Evolutionary conservation across 2,797 vertebrate species (phyloP), one percentile per base, ranked within the genome.

Genomic region (Odontamblyopus rebecca): DNA sequence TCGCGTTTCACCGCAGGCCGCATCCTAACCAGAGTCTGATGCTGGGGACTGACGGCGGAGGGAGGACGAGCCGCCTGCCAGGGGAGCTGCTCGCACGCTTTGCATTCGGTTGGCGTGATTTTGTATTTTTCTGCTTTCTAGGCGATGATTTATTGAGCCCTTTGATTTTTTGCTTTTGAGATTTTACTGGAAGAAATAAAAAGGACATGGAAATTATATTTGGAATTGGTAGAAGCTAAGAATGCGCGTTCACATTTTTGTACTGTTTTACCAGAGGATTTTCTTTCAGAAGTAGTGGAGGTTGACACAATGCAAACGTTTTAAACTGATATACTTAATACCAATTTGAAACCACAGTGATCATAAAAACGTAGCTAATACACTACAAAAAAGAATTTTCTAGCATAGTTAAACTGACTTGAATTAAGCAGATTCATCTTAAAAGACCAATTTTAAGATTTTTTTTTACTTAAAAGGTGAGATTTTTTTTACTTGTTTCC

Each of bases 1-100:
- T 91, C 87, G 64, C 71, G 79, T 91, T 91, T 89, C 90, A 85
- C 80, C 83, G 82, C 82, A 86, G 74, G 78, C 85, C 74, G 61
- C 86, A 88, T 90, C 75, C 67, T 81, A 85, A 83, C 81, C 82
- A 89, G 74, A 82, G 78, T 85, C 79, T 78, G 41, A 75, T 84
- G 85, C 79, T 80, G 83, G 84, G 75, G 81, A 88, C 70, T 88
- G 83, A 88, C 81, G 83, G 86, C 89, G 85, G 88, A 85, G 85
- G 63, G 78, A 67, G 67, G 82, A 85, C 84, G 72, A 76, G 77
- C 73, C 65, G 77, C 70, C 81, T 69, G 82, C 79, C 73, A 69
- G 63, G 76, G 71, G 68, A 68, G 74, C 72, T 72, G 61, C 69
- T 26, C 65, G 59, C 54, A 82, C 78, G 72, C 61, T 79, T 79